These are phyloP conservation scores for Asobara japonica DNA, from an alignment of 1,140 invertebrate species.

Conservation along the genomic window DNA sequence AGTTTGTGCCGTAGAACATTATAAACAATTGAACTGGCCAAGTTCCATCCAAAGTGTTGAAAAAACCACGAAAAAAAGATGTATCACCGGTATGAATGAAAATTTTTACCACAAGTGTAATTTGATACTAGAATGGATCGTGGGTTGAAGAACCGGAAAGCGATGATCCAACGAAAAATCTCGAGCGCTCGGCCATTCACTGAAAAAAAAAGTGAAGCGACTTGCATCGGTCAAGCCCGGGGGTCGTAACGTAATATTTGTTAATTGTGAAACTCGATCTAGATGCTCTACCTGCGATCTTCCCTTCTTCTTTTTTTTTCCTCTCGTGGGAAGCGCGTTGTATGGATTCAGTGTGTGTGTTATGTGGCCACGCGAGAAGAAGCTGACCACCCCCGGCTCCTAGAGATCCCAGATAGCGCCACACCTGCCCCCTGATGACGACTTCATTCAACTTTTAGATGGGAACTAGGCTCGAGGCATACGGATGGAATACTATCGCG, in stretches of 20 bases:
- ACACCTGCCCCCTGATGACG: conserved; percentile 25
- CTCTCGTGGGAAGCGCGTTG: conserved; percentile 4
- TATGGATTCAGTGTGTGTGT: conserved; percentile 5
- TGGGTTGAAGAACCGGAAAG: conserved; percentile 15
- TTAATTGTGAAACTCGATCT: conserved; percentile 58
- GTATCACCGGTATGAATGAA: conserved; percentile 3
- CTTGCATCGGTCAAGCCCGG: conserved; percentile 43
- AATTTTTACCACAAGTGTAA: conserved; percentile 11
- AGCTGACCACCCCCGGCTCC: conserved; percentile 8
- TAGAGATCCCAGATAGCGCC: conserved; percentile 35
- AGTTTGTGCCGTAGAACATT: too few species aligned
- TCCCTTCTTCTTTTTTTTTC: not conserved
- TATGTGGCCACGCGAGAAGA: conserved; percentile 12
- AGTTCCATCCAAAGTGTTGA: too few species aligned
- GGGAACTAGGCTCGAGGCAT: too few species aligned
- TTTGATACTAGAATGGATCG: conserved; percentile 6
- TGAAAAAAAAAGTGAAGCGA: not conserved
- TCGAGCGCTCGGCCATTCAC: conserved; percentile 24
- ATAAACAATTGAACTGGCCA: too few species aligned
- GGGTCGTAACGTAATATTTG: conserved; percentile 54
- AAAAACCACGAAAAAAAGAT: not conserved
- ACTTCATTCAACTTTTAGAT: not conserved
- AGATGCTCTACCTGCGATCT: conserved; percentile 23
- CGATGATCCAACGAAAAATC: conserved; percentile 5
- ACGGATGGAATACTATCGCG: too few species aligned